Conservation (phyloP, 2,888 invertebrate genomes). For the Isoperla grammatica region DNA sequence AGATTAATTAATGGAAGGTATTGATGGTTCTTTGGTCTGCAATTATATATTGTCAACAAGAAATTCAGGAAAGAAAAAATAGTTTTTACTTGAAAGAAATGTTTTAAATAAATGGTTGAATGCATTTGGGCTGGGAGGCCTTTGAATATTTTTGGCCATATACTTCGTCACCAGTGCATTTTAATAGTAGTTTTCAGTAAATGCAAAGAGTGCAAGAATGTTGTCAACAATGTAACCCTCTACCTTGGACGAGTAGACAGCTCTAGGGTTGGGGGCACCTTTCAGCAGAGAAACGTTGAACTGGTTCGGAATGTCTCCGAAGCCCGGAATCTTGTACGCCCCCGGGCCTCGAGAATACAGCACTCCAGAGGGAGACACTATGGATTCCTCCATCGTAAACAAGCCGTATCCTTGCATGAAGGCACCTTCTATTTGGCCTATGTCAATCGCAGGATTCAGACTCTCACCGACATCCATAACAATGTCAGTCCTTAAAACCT, state of each 20-base stretch:
- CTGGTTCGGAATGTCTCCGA: constrained; percentile 83
- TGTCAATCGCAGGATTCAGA: constrained; percentile 93
- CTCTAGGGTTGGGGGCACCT: constrained; percentile 83
- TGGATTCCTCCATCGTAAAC: constrained; percentile 83
- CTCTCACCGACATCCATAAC: constrained; percentile 97
- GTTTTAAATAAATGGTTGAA: too few relatives aligned
- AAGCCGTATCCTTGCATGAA: constrained; percentile 93
- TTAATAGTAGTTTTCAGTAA: too few relatives aligned
- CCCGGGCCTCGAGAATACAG: constrained; percentile 85
- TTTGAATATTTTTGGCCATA: too few relatives aligned
- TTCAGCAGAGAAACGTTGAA: constrained; percentile 90
- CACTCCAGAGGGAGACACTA: constrained; percentile 77
- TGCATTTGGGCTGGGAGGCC: too few relatives aligned
- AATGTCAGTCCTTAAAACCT: constrained; percentile 81
- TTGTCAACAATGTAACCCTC: too few relatives aligned
- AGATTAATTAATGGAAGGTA: too few relatives aligned
- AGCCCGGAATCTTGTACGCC: constrained; percentile 90
- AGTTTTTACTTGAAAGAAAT: too few relatives aligned
- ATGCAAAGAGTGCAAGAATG: too few relatives aligned
- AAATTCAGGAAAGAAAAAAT: too few relatives aligned
- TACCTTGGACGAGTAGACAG: constrained; percentile 94
- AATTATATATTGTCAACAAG: too few relatives aligned
- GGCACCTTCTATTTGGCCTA: constrained; percentile 94
- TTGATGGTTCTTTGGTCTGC: too few relatives aligned
- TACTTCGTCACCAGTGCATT: too few relatives aligned